Conservation (phyloP, 2,113 vertebrate genomes). For the Oophaga pumilio region DNA sequence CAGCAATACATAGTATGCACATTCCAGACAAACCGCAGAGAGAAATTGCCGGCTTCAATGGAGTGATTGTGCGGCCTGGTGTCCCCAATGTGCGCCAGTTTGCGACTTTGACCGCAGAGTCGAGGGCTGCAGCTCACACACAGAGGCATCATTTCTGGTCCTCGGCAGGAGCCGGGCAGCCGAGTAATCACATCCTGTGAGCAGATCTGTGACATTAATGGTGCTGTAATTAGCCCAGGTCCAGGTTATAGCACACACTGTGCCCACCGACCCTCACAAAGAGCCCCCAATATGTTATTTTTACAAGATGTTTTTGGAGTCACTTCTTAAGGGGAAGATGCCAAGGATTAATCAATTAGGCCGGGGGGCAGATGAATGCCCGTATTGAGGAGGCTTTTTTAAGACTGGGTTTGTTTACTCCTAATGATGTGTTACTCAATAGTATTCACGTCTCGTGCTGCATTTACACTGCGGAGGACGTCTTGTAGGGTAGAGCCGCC, state of each 20-base stretch:
- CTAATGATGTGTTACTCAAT: constrained; percentile 6
- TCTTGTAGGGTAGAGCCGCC: neutral
- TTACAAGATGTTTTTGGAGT: neutral
- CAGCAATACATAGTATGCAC: constrained; percentile 24
- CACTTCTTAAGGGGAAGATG: constrained; percentile 5
- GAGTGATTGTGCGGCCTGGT: neutral
- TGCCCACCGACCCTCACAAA: neutral
- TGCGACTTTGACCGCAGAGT: constrained; percentile 31
- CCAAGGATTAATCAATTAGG: constrained; percentile 45
- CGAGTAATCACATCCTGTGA: constrained; percentile 5
- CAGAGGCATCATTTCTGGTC: constrained; percentile 8
- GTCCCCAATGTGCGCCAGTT: constrained; percentile 28
- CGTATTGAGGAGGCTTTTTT: neutral
- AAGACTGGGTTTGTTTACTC: neutral
- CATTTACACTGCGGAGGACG: neutral
- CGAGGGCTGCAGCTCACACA: constrained; percentile 33
- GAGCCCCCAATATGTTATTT: constrained; percentile 28
- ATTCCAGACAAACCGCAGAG: constrained; percentile 13
- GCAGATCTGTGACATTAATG: constrained; percentile 10
- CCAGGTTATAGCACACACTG: neutral
- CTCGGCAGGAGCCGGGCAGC: neutral
- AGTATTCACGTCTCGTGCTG: neutral
- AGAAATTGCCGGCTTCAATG: neutral
- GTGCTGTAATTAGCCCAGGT: constrained; percentile 15
- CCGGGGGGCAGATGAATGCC: neutral